phyloP scores from a whole-genome alignment of 23 tunicate genomes.

The Trididemnum nubilum region DNA sequence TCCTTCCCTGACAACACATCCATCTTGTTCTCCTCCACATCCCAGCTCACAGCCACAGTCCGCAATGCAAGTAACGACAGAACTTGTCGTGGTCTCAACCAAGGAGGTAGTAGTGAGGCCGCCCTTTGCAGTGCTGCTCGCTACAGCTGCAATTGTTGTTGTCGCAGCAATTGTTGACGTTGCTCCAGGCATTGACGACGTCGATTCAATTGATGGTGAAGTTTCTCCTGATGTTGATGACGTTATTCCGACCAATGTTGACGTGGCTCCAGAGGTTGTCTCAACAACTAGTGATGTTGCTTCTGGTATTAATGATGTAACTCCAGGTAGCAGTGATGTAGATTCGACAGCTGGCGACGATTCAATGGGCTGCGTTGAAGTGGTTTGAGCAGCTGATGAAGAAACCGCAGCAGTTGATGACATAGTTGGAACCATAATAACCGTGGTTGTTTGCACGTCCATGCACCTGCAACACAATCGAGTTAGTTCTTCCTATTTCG shows the following conservation, averaged over 20 bases:
- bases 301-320: neutral
- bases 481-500: neutral
- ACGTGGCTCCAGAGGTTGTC: neutral
- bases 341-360: no score
- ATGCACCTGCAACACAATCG: constrained; percentile 4
- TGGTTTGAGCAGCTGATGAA: neutral
- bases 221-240: neutral
- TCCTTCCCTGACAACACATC: constrained; percentile 32
- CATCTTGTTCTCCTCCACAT: constrained; percentile 76
- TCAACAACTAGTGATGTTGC: neutral
- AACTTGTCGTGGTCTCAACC: neutral
- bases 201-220: neutral
- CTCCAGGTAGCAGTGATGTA: no score
- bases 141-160: neutral
- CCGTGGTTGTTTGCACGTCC: constrained; percentile 30
- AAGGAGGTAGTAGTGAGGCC: neutral
- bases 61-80: constrained; percentile 36
- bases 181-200: neutral
- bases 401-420: neutral
- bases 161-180: neutral
- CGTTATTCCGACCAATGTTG: neutral
- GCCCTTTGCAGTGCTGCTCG: neutral
- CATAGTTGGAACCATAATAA: neutral
- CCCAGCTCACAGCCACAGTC: constrained; percentile 62
- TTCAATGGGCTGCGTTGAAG: no score